Evolutionary conservation across 2,113 vertebrate genomes (phyloP).

Genomic region (Etheostoma cragini): DNA sequence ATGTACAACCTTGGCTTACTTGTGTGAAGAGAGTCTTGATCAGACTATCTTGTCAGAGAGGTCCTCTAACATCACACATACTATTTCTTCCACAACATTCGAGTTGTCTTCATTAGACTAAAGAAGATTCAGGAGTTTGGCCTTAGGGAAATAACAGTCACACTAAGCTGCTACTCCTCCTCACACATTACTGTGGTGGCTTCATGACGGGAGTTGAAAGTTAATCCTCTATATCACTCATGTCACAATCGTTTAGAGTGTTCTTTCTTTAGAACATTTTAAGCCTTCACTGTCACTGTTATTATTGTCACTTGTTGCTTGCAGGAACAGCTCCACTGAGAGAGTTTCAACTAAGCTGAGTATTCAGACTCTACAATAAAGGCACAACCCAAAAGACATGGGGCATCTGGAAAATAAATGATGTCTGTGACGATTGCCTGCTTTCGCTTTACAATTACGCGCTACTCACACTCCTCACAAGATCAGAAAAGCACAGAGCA

Average conservation of each 20-base stretch:
- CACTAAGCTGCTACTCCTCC: constrained; percentile 39
- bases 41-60: constrained; percentile 36
- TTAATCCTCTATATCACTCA: constrained; percentile 31
- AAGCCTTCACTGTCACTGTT: not conserved
- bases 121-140: constrained; percentile 30
- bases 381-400: not conserved
- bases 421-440: not conserved
- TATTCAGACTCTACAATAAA: not conserved
- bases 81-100: constrained; percentile 31
- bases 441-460: not conserved
- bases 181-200: constrained; percentile 25
- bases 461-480: not conserved
- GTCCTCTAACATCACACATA: constrained; percentile 36
- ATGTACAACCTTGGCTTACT: constrained; percentile 32
- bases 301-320: constrained; percentile 7
- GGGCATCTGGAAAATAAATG: not conserved
- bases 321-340: not conserved
- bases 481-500: not conserved
- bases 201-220: constrained; percentile 37
- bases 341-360: not conserved
- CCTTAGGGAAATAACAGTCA: constrained; percentile 31
- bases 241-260: not conserved
- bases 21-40: constrained; percentile 41
- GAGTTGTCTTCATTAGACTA: constrained; percentile 40
- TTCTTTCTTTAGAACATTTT: not conserved